These are phyloP conservation scores for Oncorhynchus nerka DNA, from an alignment of 2,113 vertebrate genomes.

Conservation along the genomic window DNA sequence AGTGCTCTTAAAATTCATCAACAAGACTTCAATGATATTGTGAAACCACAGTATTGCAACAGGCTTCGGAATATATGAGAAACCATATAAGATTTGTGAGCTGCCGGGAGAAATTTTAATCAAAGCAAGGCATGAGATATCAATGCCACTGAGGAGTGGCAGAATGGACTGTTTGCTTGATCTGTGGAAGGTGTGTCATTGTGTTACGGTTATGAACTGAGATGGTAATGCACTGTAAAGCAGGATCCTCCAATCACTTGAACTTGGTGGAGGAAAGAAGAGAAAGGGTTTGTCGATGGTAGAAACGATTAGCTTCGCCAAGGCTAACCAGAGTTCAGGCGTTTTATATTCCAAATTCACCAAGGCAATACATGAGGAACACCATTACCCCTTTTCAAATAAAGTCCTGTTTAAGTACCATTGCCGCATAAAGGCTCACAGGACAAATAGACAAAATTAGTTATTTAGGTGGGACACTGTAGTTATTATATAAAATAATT, in stretches of 20 bases:
- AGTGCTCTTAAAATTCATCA: no score
- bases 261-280: conserved; percentile 3
- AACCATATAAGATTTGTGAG: conserved; percentile 32
- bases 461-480: conserved; percentile 30
- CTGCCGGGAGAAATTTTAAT: conserved; percentile 51
- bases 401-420: conserved; percentile 45
- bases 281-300: conserved; percentile 41
- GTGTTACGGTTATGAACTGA: conserved; percentile 2
- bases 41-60: conserved; percentile 10
- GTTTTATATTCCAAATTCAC: conserved; percentile 51
- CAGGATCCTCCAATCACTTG: background rate
- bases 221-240: conserved; percentile 42
- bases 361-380: conserved; percentile 30
- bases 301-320: conserved; percentile 49
- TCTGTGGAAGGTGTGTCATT: conserved; percentile 38
- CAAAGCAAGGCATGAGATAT: conserved; percentile 31
- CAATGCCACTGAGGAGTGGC: conserved; percentile 36
- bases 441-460: conserved; percentile 15
- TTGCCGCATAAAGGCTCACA: conserved; percentile 26
- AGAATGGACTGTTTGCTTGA: conserved; percentile 32
- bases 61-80: background rate
- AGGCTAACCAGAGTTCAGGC: conserved; percentile 47
- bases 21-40: background rate
- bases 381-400: conserved; percentile 40
- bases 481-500: conserved; percentile 2